Conservation (phyloP, 2,797 vertebrate genomes). For the Silurus aristotelis region DNA sequence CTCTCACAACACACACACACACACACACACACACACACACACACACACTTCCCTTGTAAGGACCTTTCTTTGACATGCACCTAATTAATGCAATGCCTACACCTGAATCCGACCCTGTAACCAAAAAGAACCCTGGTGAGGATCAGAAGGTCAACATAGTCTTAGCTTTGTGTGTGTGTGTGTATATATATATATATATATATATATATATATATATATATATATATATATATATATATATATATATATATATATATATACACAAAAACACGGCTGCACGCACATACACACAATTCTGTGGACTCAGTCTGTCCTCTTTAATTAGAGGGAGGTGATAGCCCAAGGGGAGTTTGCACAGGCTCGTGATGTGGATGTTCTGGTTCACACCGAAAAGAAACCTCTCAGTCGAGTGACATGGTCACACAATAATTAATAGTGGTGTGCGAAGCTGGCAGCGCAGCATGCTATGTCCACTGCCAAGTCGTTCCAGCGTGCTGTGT, state of each 20-base stretch:
- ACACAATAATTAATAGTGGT: slow-evolving; percentile 37
- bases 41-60: background rate
- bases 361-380: slow-evolving; percentile 27
- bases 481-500: slow-evolving; percentile 1
- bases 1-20: slow-evolving; percentile 26
- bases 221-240: no score
- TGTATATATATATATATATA: no score
- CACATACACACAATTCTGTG: background rate
- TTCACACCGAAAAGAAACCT: slow-evolving; percentile 40
- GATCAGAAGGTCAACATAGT: background rate
- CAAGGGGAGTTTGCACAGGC: slow-evolving; percentile 30
- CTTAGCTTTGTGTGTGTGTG: background rate
- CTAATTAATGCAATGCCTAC: background rate
- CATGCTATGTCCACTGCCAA: background rate
- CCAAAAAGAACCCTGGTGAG: background rate
- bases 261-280: background rate
- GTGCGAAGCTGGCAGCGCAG: background rate
- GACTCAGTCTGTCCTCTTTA: slow-evolving; percentile 24
- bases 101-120: background rate
- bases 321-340: slow-evolving; percentile 49
- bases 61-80: background rate
- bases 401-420: slow-evolving; percentile 26
- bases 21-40: slow-evolving; percentile 27
- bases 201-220: no score
- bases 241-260: no score